These are phyloP conservation scores for Lepilemur septentrionalis DNA, from an alignment of 2,797 vertebrate genomes.

Conservation along the genomic window DNA sequence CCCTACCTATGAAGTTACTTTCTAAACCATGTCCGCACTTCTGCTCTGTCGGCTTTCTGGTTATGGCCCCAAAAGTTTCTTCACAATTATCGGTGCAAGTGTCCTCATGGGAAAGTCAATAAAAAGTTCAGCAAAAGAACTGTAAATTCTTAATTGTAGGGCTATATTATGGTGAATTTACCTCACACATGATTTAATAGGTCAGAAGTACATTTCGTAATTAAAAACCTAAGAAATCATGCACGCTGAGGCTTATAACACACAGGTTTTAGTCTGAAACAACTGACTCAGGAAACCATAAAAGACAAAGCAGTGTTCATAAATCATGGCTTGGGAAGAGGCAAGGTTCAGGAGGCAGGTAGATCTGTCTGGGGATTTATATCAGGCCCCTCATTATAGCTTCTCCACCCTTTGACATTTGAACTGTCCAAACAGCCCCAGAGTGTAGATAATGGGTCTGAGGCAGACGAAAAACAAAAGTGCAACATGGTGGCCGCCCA, in stretches of 20 bases:
- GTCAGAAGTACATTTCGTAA: slow-evolving; percentile 82
- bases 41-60: neutral
- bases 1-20: neutral
- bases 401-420: neutral
- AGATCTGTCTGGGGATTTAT: neutral
- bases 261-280: slow-evolving; percentile 79
- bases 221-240: slow-evolving; percentile 82
- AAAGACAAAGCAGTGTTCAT: slow-evolving; percentile 71
- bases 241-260: slow-evolving; percentile 78
- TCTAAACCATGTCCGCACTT: neutral
- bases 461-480: neutral
- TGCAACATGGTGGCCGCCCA: rapidly evolving
- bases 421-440: neutral
- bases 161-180: slow-evolving; percentile 76
- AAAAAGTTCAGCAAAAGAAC: slow-evolving; percentile 73
- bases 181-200: slow-evolving; percentile 81
- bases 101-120: slow-evolving; percentile 73
- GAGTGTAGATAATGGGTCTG: neutral
- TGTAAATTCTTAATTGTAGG: slow-evolving; percentile 78
- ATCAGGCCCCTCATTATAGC: neutral
- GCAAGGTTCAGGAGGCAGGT: slow-evolving; percentile 70
- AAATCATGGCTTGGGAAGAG: slow-evolving; percentile 63
- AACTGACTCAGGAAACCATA: slow-evolving; percentile 79
- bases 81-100: slow-evolving; percentile 48
- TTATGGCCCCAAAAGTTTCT: slow-evolving; percentile 65